phyloP scores from a whole-genome alignment of 1,140 invertebrate species.

The Papilio aristodemus region DNA sequence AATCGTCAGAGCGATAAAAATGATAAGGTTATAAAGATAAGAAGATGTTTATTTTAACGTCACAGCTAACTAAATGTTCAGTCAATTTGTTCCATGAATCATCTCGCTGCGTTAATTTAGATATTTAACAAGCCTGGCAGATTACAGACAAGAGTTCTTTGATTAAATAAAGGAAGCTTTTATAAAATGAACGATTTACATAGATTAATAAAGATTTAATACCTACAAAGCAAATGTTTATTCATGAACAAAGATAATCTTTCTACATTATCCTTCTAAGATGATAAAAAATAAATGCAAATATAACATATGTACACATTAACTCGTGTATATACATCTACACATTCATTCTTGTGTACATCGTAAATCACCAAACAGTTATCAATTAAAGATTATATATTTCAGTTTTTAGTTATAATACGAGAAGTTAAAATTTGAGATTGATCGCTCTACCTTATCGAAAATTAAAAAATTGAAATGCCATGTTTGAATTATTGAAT shows the following conservation, averaged over 20 bases:
- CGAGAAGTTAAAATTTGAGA: too few species aligned
- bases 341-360: too few species aligned
- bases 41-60: conserved; percentile 32
- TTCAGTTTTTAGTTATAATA: too few species aligned
- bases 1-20: conserved; percentile 25
- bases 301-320: too few species aligned
- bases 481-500: too few species aligned
- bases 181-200: background rate
- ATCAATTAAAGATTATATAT: background rate
- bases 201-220: conserved; percentile 6
- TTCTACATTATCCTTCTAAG: background rate
- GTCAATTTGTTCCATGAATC: conserved; percentile 26
- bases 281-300: background rate
- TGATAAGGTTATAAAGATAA: conserved; percentile 27
- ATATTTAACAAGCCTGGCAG: conserved; percentile 21
- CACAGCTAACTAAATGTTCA: background rate
- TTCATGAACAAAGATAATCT: background rate
- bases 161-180: conserved; percentile 16
- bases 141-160: conserved; percentile 30
- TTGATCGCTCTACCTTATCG: too few species aligned
- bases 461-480: too few species aligned
- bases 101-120: conserved; percentile 29
- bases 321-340: too few species aligned
- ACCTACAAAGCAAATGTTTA: background rate
- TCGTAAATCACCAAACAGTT: background rate